Evolutionary conservation across 1,140 invertebrate species (phyloP).

Genomic region (Apis dorsata): DNA sequence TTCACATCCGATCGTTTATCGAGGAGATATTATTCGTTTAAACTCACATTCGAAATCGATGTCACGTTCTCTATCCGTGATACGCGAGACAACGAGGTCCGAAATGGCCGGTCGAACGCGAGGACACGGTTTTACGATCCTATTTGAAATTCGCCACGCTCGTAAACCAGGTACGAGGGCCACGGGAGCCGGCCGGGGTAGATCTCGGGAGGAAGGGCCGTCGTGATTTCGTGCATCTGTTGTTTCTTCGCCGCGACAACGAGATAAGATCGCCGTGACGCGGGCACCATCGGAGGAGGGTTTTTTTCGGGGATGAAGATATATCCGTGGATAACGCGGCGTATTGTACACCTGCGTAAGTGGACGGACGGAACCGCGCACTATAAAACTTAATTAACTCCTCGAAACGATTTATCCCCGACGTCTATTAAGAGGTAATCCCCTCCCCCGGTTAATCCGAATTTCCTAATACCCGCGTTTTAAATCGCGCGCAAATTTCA

Average conservation of each 20-base stretch:
- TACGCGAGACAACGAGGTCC: background rate
- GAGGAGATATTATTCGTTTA: too few relatives aligned
- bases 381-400: slow-evolving; percentile 68
- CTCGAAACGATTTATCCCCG: slow-evolving; percentile 55
- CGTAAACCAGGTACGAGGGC: slow-evolving; percentile 4
- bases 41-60: background rate
- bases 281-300: background rate
- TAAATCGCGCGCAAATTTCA: slow-evolving; percentile 30
- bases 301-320: slow-evolving; percentile 59
- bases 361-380: slow-evolving; percentile 11
- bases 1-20: too few relatives aligned
- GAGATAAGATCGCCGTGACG: slow-evolving; percentile 53
- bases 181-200: slow-evolving; percentile 16
- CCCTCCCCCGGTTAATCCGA: slow-evolving; percentile 53
- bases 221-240: slow-evolving; percentile 66
- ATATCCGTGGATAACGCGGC: slow-evolving; percentile 62
- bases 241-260: slow-evolving; percentile 57
- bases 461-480: slow-evolving; percentile 38
- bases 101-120: background rate
- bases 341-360: slow-evolving; percentile 53
- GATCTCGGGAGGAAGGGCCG: slow-evolving; percentile 35
- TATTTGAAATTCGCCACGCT: slow-evolving; percentile 44
- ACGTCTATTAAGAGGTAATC: slow-evolving; percentile 50
- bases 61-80: background rate
- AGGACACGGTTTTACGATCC: slow-evolving; percentile 30